A percentile compares a stretch with the other conserved stretches of the same genome.
phyloP scores from a whole-genome alignment of 2,888 invertebrate species.

The Diplazon laetatorius region DNA sequence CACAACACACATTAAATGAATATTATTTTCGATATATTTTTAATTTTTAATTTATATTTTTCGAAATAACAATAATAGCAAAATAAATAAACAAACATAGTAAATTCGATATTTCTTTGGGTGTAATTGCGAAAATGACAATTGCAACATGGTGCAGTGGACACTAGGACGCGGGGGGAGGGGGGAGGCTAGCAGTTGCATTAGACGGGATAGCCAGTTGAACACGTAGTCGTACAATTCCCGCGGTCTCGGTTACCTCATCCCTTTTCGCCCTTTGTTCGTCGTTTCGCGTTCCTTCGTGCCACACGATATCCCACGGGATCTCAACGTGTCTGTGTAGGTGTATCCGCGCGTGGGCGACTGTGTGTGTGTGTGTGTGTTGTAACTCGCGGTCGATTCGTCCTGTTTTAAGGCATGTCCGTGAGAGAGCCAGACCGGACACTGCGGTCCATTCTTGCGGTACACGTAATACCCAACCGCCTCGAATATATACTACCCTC shows the following conservation, averaged over 20 bases:
- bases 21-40: too few relatives aligned
- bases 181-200: too few relatives aligned
- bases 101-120: neutral
- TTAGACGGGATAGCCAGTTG: neutral
- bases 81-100: too few relatives aligned
- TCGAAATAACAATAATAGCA: too few relatives aligned
- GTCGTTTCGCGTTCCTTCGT: constrained; percentile 15
- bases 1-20: too few relatives aligned
- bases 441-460: constrained; percentile 49
- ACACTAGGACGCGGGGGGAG: neutral
- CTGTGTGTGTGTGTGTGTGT: constrained; percentile 7
- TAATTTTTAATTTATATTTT: too few relatives aligned
- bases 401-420: constrained; percentile 53
- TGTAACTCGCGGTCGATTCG: constrained; percentile 58
- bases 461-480: constrained; percentile 9
- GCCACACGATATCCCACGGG: constrained; percentile 34
- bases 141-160: neutral
- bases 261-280: constrained; percentile 33
- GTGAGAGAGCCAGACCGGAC: constrained; percentile 34
- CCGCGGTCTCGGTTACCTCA: constrained; percentile 8
- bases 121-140: neutral
- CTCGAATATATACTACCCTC: constrained; percentile 9
- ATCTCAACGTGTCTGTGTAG: too few relatives aligned
- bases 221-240: constrained; percentile 40
- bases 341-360: too few relatives aligned